A percentile compares a stretch with the other conserved stretches of the same genome.
Conservation (phyloP, 2,888 invertebrate species). For the Strigamia transsilvanica region DNA sequence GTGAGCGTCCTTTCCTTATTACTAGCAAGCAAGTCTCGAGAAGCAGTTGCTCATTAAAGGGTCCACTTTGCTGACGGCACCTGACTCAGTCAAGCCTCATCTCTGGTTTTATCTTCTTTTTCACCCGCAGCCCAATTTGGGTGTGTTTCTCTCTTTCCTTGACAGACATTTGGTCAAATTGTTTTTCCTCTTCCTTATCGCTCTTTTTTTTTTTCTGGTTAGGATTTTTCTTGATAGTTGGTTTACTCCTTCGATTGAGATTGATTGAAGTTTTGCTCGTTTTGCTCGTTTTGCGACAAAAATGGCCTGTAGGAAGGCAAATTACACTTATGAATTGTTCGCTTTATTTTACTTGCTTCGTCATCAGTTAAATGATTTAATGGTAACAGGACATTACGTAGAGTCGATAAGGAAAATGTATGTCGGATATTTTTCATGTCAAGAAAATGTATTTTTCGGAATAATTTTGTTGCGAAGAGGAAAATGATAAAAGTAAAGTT, state of each 20-base stretch:
- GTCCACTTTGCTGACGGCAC: constrained; percentile 20
- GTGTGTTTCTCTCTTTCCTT: neutral
- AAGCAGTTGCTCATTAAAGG: constrained; percentile 20
- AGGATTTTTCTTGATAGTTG: neutral
- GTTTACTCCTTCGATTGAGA: constrained; percentile 8
- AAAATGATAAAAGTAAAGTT: neutral
- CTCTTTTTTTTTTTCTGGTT: constrained; percentile 20
- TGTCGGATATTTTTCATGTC: constrained; percentile 13
- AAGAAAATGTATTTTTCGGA: neutral
- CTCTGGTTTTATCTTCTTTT: constrained; percentile 31
- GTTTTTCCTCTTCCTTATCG: constrained; percentile 3
- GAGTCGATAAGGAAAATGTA: constrained; percentile 12
- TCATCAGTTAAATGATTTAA: constrained; percentile 24
- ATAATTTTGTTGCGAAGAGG: constrained; percentile 10
- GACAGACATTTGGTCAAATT: constrained; percentile 24
- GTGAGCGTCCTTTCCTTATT: constrained; percentile 15
- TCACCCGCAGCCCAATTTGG: constrained; percentile 17
- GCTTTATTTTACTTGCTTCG: constrained; percentile 1
- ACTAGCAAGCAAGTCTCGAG: neutral
- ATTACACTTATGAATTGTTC: neutral
- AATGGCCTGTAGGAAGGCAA: neutral
- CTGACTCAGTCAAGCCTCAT: constrained; percentile 3
- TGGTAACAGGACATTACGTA: neutral
- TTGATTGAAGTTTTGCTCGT: neutral
- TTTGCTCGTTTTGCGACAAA: neutral